A percentile compares a stretch with the other conserved stretches of the same genome.
Evolutionary conservation across 2,888 invertebrate genomes (phyloP).

Genomic region (Cerastoderma edule): DNA sequence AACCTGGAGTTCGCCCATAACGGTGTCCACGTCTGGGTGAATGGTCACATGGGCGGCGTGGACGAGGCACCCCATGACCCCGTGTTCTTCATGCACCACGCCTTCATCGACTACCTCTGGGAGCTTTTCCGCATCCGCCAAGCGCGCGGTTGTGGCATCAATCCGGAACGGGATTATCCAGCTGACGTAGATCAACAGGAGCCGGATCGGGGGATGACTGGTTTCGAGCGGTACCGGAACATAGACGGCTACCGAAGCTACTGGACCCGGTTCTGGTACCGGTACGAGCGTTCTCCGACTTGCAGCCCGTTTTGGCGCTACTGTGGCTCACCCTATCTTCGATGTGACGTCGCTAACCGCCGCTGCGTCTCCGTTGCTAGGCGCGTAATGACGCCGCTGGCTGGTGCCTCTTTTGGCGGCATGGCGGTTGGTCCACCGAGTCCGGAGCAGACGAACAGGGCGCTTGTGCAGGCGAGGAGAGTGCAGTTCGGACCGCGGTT

Average conservation of each 20-base stretch:
- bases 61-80: slow-evolving; percentile 63
- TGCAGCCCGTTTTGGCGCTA: too few relatives aligned
- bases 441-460: too few relatives aligned
- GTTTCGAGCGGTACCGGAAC: slow-evolving; percentile 46
- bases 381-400: too few relatives aligned
- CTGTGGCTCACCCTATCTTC: too few relatives aligned
- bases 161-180: slow-evolving; percentile 48
- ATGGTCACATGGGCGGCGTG: slow-evolving; percentile 58
- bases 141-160: slow-evolving; percentile 11
- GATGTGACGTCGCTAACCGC: too few relatives aligned
- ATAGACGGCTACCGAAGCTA: slow-evolving; percentile 50
- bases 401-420: too few relatives aligned
- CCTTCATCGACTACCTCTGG: slow-evolving; percentile 69
- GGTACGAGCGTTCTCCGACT: slow-evolving; percentile 56
- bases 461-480: too few relatives aligned
- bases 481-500: too few relatives aligned
- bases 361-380: too few relatives aligned
- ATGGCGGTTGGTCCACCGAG: too few relatives aligned
- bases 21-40: slow-evolving; percentile 60
- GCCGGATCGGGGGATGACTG: slow-evolving; percentile 40
- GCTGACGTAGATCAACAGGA: slow-evolving; percentile 30
- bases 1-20: slow-evolving; percentile 64
- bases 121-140: slow-evolving; percentile 54
- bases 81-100: slow-evolving; percentile 66
- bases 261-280: slow-evolving; percentile 39